Percentiles rank a stretch among this genome's conserved stretches.
Conservation (phyloP, 2,797 vertebrate genomes). For the Pempheris klunzingeri region DNA sequence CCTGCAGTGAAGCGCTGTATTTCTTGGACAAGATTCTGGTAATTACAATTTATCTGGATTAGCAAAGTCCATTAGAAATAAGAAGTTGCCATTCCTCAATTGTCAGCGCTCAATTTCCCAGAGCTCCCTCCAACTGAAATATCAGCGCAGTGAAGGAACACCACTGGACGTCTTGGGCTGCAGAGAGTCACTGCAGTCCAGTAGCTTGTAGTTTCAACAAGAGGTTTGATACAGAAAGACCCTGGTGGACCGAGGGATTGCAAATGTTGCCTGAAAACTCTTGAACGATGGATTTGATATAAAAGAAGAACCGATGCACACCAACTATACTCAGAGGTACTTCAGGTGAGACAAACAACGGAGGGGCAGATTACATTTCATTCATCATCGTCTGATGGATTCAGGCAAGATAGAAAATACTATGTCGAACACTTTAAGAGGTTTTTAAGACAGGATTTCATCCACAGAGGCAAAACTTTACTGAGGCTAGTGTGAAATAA, state of each 20-base stretch:
- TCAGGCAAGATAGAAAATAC: background rate
- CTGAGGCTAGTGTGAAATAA: background rate
- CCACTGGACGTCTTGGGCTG: constrained; percentile 2
- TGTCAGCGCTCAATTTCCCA: constrained; percentile 32
- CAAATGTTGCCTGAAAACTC: background rate
- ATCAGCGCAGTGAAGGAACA: constrained; percentile 14
- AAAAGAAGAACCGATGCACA: constrained; percentile 4
- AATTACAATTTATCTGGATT: constrained; percentile 51
- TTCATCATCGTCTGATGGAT: constrained; percentile 6
- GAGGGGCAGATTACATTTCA: constrained; percentile 24
- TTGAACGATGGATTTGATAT: constrained; percentile 4
- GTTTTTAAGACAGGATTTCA: background rate
- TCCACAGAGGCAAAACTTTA: background rate
- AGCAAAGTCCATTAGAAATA: constrained; percentile 52
- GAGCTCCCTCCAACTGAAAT: constrained; percentile 12
- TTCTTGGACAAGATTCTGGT: constrained; percentile 43
- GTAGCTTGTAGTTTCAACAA: background rate
- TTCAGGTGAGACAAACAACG: constrained; percentile 23
- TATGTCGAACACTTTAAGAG: background rate
- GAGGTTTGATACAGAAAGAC: background rate
- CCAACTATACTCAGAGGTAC: background rate
- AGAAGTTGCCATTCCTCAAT: constrained; percentile 22
- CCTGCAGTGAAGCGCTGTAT: constrained; percentile 46
- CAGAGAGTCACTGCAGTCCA: background rate
- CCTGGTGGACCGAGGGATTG: background rate